These are phyloP conservation scores for Meiosimyza decipiens DNA, from an alignment of 2,888 invertebrate species.

Conservation along the genomic window DNA sequence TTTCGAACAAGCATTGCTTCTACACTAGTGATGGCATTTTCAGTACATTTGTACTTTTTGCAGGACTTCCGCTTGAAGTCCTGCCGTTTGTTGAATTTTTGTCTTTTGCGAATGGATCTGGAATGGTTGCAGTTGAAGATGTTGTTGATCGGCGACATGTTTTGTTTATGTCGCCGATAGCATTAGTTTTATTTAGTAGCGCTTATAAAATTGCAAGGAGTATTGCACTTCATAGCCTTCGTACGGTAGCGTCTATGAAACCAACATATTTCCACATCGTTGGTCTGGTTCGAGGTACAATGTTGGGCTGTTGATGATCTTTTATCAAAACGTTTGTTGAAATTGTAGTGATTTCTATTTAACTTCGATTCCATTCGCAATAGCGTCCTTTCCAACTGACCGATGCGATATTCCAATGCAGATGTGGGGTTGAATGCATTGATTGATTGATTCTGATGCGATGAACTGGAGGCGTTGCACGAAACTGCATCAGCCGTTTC, in stretches of 20 bases:
- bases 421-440: not conserved
- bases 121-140: not conserved
- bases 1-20: too few relatives aligned
- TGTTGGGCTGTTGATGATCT: not conserved
- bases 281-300: not conserved
- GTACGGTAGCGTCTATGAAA: not conserved
- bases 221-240: not conserved
- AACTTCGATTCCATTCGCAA: not conserved
- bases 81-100: not conserved
- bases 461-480: conserved; percentile 45
- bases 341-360: not conserved
- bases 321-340: not conserved
- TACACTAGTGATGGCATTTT: too few relatives aligned
- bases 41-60: too few relatives aligned
- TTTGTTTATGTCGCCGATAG: not conserved
- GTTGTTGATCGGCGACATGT: too few relatives aligned
- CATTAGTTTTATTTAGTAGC: not conserved
- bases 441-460: not conserved
- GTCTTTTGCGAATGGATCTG: not conserved
- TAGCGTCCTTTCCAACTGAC: not conserved
- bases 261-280: not conserved
- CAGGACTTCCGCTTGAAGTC: not conserved
- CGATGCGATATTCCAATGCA: not conserved
- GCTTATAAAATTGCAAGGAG: not conserved
- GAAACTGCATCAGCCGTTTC: not conserved